A percentile compares a stretch with the other conserved stretches of the same genome.
Conservation (phyloP, 2,113 vertebrate genomes). For the Desmodus rotundus region DNA sequence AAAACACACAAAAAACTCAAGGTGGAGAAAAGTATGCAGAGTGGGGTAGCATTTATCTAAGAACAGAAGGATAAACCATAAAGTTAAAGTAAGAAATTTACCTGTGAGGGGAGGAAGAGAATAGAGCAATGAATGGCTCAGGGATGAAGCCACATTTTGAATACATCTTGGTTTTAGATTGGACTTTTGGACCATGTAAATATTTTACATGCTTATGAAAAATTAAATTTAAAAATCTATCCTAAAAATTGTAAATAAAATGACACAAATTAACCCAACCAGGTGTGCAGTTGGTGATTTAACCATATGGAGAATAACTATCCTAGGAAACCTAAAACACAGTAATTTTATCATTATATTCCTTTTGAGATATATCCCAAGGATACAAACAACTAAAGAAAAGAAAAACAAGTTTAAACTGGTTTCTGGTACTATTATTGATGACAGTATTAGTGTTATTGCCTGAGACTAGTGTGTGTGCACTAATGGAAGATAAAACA, state of each 20-base stretch:
- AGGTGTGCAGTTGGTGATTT: not conserved
- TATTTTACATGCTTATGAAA: not conserved
- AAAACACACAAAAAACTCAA: not conserved
- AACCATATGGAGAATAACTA: not conserved
- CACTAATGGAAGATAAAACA: not conserved
- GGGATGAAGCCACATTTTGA: not conserved
- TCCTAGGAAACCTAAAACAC: not conserved
- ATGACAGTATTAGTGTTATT: not conserved
- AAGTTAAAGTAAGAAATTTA: not conserved
- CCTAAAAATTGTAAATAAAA: not conserved
- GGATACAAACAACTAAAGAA: not conserved
- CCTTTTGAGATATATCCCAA: not conserved
- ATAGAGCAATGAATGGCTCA: not conserved
- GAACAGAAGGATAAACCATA: not conserved
- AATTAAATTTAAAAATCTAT: not conserved
- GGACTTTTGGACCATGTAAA: not conserved
- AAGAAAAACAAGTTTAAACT: not conserved
- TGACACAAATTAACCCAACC: not conserved
- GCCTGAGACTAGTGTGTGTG: not conserved
- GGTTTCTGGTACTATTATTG: not conserved
- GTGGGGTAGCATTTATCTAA: not conserved
- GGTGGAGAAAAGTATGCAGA: not conserved
- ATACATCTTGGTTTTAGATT: not conserved
- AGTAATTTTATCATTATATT: not conserved
- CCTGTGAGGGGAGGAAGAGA: not conserved